Evolutionary conservation across 35 echinoderm and acorn worm species (phyloP), one percentile per base, ranked within the genome.

Genomic region (Anneissia japonica): DNA sequence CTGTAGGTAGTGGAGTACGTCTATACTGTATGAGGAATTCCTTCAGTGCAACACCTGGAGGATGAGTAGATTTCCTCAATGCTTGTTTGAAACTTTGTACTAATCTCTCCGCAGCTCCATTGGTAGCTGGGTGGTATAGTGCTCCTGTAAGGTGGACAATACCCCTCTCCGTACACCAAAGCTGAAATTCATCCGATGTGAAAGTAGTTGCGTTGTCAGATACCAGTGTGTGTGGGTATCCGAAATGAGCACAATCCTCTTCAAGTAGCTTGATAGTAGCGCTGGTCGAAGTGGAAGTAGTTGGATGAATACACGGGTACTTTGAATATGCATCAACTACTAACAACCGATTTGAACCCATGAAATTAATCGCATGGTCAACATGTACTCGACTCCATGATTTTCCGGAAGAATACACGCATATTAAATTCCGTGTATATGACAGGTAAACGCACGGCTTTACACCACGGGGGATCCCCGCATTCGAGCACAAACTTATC

Each of bases 51-150:
- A 83, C 28, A 73, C 86, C 85, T 9, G 85, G 77, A 74, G 64
- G 64, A 41, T 81, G 84, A 38, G 32, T 77, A 4, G 79, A 87
- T 74, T 90, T 94, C 43, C 86, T 90, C 0, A 94, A 32, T 13
- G 83, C 92, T 73, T 78, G 80, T 75, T 94, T 90, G 23, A 94
- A 78, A 72, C 83, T 94, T 51, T 94, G 92, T 5, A 94, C 87
- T 6, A 88, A 82, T 85, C 87, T 80, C 37, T 89, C 91, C 6
- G 91, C 87, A 21, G 88, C 38, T 16, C 85, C 74, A 32, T 93
- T 82, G 37, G 86, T 93, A 3, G 91, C 38, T 39, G 91, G 91
- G 32, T 93, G 91, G 35, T 93, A 85, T 0, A 83, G 92, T 46
- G 91, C 92, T 64, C 84, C 90, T 30, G 89, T 83, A 30, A 93